Conservation (phyloP, 2,797 vertebrate species). For the Oophaga sylvatica region DNA sequence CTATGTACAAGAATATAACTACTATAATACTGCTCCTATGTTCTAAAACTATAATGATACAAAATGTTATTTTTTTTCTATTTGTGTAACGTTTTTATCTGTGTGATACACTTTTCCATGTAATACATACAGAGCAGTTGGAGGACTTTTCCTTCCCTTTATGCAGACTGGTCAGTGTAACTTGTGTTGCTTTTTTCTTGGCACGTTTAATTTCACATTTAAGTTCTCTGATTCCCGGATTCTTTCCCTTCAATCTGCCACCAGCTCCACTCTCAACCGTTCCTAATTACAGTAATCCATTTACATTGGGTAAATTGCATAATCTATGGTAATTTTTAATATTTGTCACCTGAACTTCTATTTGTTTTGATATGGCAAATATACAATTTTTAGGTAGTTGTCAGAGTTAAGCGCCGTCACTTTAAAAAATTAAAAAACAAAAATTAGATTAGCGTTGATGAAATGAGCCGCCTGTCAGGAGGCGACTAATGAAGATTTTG, state of each 20-base stretch:
- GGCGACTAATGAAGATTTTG: conserved; percentile 64
- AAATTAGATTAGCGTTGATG: conserved; percentile 70
- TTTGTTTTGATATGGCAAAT: conserved; percentile 72
- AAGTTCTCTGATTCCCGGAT: conserved; percentile 26
- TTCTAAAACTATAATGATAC: too few species aligned
- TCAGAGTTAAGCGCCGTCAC: conserved; percentile 66
- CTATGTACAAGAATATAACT: background rate
- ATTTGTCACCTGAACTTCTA: conserved; percentile 68
- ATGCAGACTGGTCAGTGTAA: conserved; percentile 20
- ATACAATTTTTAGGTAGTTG: conserved; percentile 70
- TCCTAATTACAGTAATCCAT: conserved; percentile 72
- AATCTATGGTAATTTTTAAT: conserved; percentile 72
- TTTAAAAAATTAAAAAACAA: conserved; percentile 68
- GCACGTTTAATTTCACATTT: conserved; percentile 52
- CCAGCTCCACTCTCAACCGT: conserved; percentile 65
- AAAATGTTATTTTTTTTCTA: too few species aligned
- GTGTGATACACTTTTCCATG: background rate
- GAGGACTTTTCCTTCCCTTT: background rate
- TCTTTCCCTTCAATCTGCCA: conserved; percentile 63
- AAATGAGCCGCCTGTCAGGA: conserved; percentile 67
- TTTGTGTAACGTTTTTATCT: too few species aligned
- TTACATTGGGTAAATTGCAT: conserved; percentile 67
- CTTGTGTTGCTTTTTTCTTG: conserved; percentile 22
- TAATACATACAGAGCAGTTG: background rate
- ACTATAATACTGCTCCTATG: too few species aligned